A percentile compares a stretch with the other conserved stretches of the same genome.
phyloP scores from a whole-genome alignment of 2,797 vertebrate species.

The Centroberyx gerrardi region DNA sequence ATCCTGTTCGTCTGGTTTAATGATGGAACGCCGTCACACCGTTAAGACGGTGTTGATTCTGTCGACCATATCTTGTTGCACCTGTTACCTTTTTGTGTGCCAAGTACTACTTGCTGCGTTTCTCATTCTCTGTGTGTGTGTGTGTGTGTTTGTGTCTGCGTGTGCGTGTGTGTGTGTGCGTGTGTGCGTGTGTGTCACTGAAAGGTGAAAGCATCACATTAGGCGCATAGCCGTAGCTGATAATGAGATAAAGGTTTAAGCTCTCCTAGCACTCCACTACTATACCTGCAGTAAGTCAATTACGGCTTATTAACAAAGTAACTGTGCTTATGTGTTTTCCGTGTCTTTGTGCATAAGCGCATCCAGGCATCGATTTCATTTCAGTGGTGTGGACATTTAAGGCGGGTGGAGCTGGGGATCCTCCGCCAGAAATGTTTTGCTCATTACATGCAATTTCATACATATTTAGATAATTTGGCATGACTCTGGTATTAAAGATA shows the following conservation, averaged over 20 bases:
- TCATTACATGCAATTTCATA: no score
- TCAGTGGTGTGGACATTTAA: neutral
- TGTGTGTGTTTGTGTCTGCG: neutral
- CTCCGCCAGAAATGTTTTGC: no score
- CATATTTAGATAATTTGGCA: no score
- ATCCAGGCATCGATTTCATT: neutral
- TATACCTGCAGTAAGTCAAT: conserved; percentile 35
- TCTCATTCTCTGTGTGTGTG: conserved; percentile 46
- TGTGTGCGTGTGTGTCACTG: conserved; percentile 14
- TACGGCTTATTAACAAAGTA: conserved; percentile 37
- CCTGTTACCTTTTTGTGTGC: conserved; percentile 34
- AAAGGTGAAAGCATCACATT: conserved; percentile 59
- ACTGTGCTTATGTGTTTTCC: conserved; percentile 13
- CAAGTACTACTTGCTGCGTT: conserved; percentile 33
- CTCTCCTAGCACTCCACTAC: neutral
- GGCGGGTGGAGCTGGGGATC: no score
- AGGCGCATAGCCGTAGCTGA: conserved; percentile 60
- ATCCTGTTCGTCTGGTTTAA: no score
- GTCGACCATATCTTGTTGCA: conserved; percentile 1
- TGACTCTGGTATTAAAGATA: no score
- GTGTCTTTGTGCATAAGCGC: neutral
- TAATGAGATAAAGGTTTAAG: conserved; percentile 54
- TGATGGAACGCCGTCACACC: no score
- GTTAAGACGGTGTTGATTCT: no score
- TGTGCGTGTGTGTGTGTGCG: neutral